These are phyloP conservation scores for Poeciliopsis infans DNA, from an alignment of 2,797 vertebrate genomes.

Conservation along the genomic window DNA sequence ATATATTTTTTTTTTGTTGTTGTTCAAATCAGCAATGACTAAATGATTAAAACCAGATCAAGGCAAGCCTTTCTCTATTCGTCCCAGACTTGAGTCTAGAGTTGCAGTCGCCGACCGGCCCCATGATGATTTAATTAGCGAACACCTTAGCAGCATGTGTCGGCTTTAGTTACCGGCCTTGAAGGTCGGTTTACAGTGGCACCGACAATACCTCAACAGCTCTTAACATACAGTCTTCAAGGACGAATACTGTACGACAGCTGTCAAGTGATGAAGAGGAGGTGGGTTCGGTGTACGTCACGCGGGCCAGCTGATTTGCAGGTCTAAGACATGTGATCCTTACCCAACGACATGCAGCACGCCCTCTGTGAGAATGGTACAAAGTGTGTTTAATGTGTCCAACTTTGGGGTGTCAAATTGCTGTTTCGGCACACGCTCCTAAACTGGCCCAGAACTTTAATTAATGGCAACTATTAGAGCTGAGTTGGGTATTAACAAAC, in stretches of 20 bases:
- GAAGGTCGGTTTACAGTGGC: constrained; percentile 86
- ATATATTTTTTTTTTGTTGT: not conserved
- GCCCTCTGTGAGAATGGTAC: constrained; percentile 53
- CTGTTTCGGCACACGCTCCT: constrained; percentile 84
- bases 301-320: constrained; percentile 38
- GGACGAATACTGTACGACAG: constrained; percentile 68
- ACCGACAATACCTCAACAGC: constrained; percentile 74
- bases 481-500: constrained; percentile 64
- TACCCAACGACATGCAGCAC: constrained; percentile 46
- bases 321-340: constrained; percentile 54
- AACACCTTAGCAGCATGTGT: constrained; percentile 84
- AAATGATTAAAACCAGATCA: constrained; percentile 45
- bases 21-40: not conserved
- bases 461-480: constrained; percentile 89
- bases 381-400: constrained; percentile 90
- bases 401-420: constrained; percentile 86
- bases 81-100: constrained; percentile 83
- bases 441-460: constrained; percentile 87
- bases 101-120: constrained; percentile 80
- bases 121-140: constrained; percentile 94
- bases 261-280: constrained; percentile 61
- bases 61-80: constrained; percentile 41
- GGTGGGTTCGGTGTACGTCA: constrained; percentile 42
- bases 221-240: constrained; percentile 83
- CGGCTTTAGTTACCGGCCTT: constrained; percentile 85